Conservation (phyloP, 2,113 vertebrate species). For the Crotalus tigris region DNA sequence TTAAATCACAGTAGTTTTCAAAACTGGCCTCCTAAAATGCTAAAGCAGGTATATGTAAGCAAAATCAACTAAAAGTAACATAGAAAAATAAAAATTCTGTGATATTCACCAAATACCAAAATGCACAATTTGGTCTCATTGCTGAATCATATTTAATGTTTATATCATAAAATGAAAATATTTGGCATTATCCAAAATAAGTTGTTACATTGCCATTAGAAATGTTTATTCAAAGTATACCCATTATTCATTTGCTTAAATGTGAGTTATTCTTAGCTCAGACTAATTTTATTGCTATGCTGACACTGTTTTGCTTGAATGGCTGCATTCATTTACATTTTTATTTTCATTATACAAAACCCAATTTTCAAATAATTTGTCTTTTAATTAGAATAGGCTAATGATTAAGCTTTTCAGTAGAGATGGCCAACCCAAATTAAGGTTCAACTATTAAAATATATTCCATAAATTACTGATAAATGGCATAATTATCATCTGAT, state of each 20-base stretch:
- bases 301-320: neutral
- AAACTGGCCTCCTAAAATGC: neutral
- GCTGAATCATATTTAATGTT: neutral
- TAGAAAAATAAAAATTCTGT: neutral
- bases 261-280: neutral
- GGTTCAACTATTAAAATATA: neutral
- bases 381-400: neutral
- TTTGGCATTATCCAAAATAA: neutral
- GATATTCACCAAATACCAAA: neutral
- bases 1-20: neutral
- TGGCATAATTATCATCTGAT: neutral
- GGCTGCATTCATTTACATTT: neutral
- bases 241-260: neutral
- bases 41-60: neutral
- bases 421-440: neutral
- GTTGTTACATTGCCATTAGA: neutral
- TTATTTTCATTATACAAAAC: neutral
- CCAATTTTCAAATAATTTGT: neutral
- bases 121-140: neutral
- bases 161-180: neutral
- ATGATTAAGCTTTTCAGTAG: neutral
- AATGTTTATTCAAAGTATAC: neutral
- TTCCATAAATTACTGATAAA: neutral
- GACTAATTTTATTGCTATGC: neutral
- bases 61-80: neutral